Percentiles rank a stretch among this genome's conserved stretches.
Evolutionary conservation across 2,113 vertebrate genomes (phyloP).

Genomic region (Alligator mississippiensis): DNA sequence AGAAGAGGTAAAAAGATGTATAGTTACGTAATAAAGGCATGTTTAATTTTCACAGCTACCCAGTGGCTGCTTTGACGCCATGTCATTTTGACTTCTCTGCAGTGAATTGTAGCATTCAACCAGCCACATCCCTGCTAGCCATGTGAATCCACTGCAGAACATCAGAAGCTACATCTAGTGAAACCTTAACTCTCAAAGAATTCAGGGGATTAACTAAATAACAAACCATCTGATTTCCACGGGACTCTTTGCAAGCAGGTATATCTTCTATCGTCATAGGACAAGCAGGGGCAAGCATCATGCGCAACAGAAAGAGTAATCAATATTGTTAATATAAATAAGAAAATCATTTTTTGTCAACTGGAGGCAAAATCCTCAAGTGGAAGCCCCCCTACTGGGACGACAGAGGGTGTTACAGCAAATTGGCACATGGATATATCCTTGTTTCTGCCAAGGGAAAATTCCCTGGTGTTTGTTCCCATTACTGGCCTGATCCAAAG

Average conservation of each 20-base stretch:
- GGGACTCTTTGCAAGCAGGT: neutral
- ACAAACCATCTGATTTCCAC: neutral
- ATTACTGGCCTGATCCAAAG: neutral
- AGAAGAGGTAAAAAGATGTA: neutral
- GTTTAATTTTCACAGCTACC: neutral
- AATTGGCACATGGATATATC: neutral
- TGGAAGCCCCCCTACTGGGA: neutral
- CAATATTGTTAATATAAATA: neutral
- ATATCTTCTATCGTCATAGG: neutral
- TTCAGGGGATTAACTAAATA: neutral
- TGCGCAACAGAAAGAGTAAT: neutral
- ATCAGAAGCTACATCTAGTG: neutral
- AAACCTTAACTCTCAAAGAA: neutral
- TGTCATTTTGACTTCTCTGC: neutral
- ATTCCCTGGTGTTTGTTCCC: neutral
- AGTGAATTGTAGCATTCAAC: neutral
- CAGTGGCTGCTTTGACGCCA: neutral
- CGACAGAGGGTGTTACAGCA: neutral
- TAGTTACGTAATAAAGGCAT: neutral
- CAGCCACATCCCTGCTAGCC: neutral
- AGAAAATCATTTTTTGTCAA: neutral
- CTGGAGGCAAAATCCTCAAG: neutral
- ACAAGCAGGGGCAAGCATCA: neutral
- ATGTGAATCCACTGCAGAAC: neutral
- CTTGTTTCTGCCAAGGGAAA: neutral